Evolutionary conservation across 2,797 vertebrate species (phyloP).

Genomic region (Podarcis siculus): DNA sequence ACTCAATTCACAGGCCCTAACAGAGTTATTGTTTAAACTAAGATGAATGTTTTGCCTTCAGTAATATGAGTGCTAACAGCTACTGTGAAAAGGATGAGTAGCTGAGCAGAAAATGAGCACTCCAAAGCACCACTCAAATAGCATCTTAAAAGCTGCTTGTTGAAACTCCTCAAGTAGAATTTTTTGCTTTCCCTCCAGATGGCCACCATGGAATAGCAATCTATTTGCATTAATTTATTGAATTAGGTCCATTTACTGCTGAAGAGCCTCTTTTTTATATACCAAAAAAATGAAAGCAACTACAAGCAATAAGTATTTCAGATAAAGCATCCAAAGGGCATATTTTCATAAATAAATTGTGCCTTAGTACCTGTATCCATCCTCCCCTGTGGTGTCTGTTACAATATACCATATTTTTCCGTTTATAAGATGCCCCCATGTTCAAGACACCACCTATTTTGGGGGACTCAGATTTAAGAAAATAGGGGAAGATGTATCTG

Average conservation of each 20-base stretch:
- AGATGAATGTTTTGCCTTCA: background rate
- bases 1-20: background rate
- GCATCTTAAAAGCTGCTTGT: conserved; percentile 18
- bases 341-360: conserved; percentile 20
- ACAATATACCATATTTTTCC: no score
- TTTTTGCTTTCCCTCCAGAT: conserved; percentile 29
- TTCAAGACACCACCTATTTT: no score
- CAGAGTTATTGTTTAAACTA: conserved; percentile 5
- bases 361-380: no score
- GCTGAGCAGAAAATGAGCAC: conserved; percentile 6
- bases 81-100: conserved; percentile 13
- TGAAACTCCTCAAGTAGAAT: background rate
- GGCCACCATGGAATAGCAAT: conserved; percentile 29
- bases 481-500: no score
- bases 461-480: no score
- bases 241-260: conserved; percentile 40
- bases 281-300: background rate
- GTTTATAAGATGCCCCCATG: no score
- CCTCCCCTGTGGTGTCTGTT: no score
- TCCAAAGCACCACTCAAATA: conserved; percentile 2
- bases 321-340: background rate
- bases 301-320: conserved; percentile 17
- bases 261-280: background rate
- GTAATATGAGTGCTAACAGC: background rate
- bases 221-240: conserved; percentile 43